Base-by-base conservation (phyloP, 2,888 invertebrate species). In the Cerastoderma edule region DNA sequence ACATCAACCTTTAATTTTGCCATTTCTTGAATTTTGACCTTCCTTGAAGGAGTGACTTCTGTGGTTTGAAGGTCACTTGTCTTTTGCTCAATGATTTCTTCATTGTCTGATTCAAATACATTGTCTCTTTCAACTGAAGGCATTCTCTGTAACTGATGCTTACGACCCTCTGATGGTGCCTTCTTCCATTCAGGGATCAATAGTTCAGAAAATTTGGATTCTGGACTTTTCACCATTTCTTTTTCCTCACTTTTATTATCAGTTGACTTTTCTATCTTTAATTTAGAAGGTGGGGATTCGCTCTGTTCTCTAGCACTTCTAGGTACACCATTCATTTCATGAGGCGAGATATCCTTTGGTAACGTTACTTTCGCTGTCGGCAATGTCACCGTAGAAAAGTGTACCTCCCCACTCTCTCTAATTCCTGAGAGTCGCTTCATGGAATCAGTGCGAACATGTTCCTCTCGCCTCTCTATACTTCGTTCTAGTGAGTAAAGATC, bases 131-230 rank as follows among this genome's bases (percentile, higher is more conserved):
- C 78, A 32, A 82, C 54, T 48, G 54, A 28, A 28, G 71, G 71
- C 66, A 72, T 72, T 46, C 75, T 50, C 4, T 67, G 72, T 64
- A 74, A 32, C 33, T 60, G 65, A 27, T 33, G n/a, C 50, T 53
- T 54, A 33, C 72, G 64, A 22, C 48, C 67, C 50, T 71, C 67
- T 50, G 75, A 56, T 28, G 75, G 46, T 22, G 72, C 66, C 66
- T 78, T 82, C 63, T 77, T 78, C 78, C 80, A 82, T 77, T 85
- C 85, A 78, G 89, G 89, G 85, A 89, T 87, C 77, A 85, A 80
- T 72, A 84, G 79, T 72, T 84, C 83, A 48, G 88, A 88, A 84
- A 87, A 85, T 83, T 88, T 87, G 48, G 83, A 79, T 68, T 81
- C 81, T 70, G 67, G 46, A 35, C 67, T 67, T 64, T 69, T 70